Evolutionary conservation across 2,888 invertebrate genomes (phyloP), one percentile per base, ranked within the genome.

Genomic region (Morpho achilles): DNA sequence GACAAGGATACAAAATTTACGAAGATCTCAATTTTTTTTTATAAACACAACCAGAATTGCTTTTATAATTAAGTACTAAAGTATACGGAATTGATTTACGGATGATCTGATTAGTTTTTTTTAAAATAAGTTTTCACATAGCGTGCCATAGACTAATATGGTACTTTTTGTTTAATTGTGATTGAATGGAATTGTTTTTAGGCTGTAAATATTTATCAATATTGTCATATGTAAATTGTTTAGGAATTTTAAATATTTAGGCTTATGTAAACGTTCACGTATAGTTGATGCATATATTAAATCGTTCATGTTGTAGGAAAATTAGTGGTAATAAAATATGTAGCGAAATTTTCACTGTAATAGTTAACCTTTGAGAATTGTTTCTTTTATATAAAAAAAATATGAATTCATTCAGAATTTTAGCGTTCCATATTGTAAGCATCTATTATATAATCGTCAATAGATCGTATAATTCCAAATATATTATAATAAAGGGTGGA

Each of bases 301-400:
- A 84, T 83, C 82, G 85, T 88, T 88, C 87, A 88, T 84, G 86
- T 87, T 84, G 87, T 89, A 89, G 88, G 76, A 72, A 81, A 80
- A 70, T 80, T 85, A 84, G 82, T 65, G 48, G 57, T 57, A 74
- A 72, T 71, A 68, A 73, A 68, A 72, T 76, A 73, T 43, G 82
- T 80, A 82, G 81, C 74, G 72, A 80, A 79, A 77, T 68, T 68
- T 72, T 74, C 72, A 73, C 68, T 69, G 67, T 75, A 74, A 57
- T 57, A 50, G 56, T 56, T 56, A 49, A 65, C 64, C 61, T 68
- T 67, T 56, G 52, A 68, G 61, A 63, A 48, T 48, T 59, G 47
- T 65, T 69, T 61, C 49, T 51, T 61, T 61, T 32, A 8, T n/a
- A 47, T 45, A 63, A 59, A 56, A 64, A 65, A 61, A 57, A 7